Base-by-base conservation (phyloP, 2,113 vertebrate genomes). In the Tor tambroides region DNA sequence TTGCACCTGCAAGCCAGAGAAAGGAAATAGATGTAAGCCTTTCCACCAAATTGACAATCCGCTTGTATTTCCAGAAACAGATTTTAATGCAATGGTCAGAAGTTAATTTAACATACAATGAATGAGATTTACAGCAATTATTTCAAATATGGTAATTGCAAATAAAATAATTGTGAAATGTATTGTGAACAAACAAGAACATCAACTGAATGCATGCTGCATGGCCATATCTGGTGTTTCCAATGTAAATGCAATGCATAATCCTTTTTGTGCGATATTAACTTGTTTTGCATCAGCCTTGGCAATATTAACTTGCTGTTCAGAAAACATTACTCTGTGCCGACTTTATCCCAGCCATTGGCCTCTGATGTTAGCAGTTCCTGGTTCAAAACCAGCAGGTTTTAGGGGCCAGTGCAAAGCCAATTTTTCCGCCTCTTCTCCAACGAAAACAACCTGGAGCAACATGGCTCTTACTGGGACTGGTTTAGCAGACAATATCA, bases 1-100 rank as follows among this genome's bases (percentile, higher is more conserved):
- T 98, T 98, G 91, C 98, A 99, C 94, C 98, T 99, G 87, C 63
- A 43, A 30, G n/a, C 82, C 17, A 56, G 6, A 77, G 17, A 63
- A 30, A 79, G 35, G 28, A 3, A 35, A 74, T 9, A 14, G 61
- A 46, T 69, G 23, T 8, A 69, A 35, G 15, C 30, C 30, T 35
- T 32, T 69, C 15, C 30, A 83, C 26, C 9, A 43, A 75, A 75
- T 72, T 71, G n/a, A 26, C 26, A 28, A 63, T n/a, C 11, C 8
- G 10, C 59, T 61, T 56, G 54, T 56, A 23, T 56, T 21, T 56
- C 11, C 4, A 63, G 10, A 14, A 65, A 5, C 11, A 65, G 61
- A 67, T 30, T 67, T 67, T 30, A 2, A 6, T 67, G 65, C 28
- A 67, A 32, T 67, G 15, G 28, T 32, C 28, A 32, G 30, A 67